Base-by-base conservation (phyloP, 2,113 vertebrate species). In the Stomatorhinus ivindoensis region DNA sequence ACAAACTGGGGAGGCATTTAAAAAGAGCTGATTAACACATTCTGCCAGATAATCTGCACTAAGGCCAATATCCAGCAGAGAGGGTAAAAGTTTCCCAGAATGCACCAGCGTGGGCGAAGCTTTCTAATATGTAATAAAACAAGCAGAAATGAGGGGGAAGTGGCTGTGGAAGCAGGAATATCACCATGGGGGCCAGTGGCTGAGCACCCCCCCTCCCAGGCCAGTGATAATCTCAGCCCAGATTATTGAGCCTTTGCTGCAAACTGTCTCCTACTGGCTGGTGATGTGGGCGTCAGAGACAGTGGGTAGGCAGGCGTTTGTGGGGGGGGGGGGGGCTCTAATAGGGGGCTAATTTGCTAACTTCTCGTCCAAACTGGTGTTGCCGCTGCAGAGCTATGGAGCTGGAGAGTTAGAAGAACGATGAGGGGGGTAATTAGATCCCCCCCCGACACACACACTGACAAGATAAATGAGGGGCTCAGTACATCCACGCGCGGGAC, bases 381-480 rank as follows among this genome's bases (percentile, higher is more conserved):
- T 86, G 46, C n/a, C 9, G 96, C 95, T 96, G 96, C 94, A 93
- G 19, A 6, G 96, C 96, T 96, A 97, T 96, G 97, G 96, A 96
- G 95, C 96, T 96, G 95, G 95, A 96, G 96, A 96, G 95, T 94
- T 96, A 96, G 95, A 95, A 96, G 94, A 95, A 93, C 94, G 95
- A 95, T 95, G 86, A 95, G 94, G 94, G 93, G 95, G 96, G 55
- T 97, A 97, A 97, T 97, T 97, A 98, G 95, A 96, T 95, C 95
- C 95, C 92, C 92, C 92, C 44, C 44, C 44, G 48, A 47, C 83
- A 87, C 83, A 48, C 53, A 27, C 88, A 94, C 94, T 96, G 96
- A 98, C 97, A 98, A 98, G 97, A 99, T 97, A 98, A 99, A 99
- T 97, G 97, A 97, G 97, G 96, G 96, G 95, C 96, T 96, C 95